A percentile compares a stretch with the other conserved stretches of the same genome.
Conservation (phyloP, 2,888 invertebrate species). For the Thumatha senex region DNA sequence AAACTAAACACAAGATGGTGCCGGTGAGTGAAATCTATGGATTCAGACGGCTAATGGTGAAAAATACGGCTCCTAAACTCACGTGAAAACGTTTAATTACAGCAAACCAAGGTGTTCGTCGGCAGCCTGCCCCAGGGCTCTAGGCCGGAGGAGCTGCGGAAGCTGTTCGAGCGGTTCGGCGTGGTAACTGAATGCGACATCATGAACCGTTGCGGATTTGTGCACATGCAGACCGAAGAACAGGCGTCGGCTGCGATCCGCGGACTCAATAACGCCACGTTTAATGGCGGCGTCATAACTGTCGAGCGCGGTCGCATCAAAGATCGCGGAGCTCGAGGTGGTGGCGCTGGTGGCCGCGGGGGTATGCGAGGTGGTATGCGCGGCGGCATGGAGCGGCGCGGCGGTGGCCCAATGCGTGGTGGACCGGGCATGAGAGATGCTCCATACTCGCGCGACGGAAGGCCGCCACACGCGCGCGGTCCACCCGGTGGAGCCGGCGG, state of each 20-base stretch:
- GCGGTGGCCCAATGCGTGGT: conserved; percentile 55
- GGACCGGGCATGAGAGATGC: conserved; percentile 60
- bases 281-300: conserved; percentile 92
- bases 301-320: conserved; percentile 93
- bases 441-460: conserved; percentile 55
- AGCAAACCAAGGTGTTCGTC: conserved; percentile 95
- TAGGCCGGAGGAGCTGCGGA: conserved; percentile 91
- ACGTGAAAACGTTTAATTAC: conserved; percentile 46
- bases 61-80: neutral
- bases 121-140: conserved; percentile 95
- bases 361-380: conserved; percentile 65
- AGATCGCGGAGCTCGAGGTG: conserved; percentile 84
- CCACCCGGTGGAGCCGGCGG: conserved; percentile 51
- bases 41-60: neutral
- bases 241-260: conserved; percentile 92
- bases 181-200: conserved; percentile 97
- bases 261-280: conserved; percentile 90
- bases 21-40: conserved; percentile 61
- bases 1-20: conserved; percentile 56
- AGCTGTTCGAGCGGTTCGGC: conserved; percentile 93
- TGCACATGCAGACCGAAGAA: conserved; percentile 93
- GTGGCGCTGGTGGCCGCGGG: conserved; percentile 71
- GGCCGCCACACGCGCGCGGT: conserved; percentile 60
- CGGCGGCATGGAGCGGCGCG: conserved; percentile 74
- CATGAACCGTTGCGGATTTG: conserved; percentile 96